A percentile compares a stretch with the other conserved stretches of the same genome.
Evolutionary conservation across 30 jellyfish, hydroid and myxozoan species (phyloP).

Genomic region (Rhopilema esculentum): DNA sequence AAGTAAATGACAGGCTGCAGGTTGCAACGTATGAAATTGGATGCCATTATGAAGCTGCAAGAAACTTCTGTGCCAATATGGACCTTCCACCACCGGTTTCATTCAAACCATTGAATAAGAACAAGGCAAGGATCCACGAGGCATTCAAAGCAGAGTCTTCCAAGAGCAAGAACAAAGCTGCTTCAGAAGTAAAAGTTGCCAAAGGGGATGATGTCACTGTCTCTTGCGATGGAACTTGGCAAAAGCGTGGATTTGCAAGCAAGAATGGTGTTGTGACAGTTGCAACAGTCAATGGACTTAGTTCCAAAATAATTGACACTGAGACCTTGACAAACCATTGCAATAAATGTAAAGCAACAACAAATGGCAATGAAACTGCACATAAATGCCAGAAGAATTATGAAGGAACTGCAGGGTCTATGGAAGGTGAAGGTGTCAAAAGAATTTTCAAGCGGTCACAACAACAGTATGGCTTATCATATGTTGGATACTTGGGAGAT

Average conservation of each 20-base stretch:
- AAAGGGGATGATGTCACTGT: slow-evolving; percentile 33
- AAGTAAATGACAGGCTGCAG: slow-evolving; percentile 50
- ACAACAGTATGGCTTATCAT: not conserved
- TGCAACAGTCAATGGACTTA: slow-evolving; percentile 50
- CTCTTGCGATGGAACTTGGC: slow-evolving; percentile 41
- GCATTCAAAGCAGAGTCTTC: slow-evolving; percentile 29
- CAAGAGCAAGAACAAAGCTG: slow-evolving; percentile 19
- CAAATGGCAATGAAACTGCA: not conserved
- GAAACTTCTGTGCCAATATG: slow-evolving; percentile 25
- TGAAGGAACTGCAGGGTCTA: slow-evolving; percentile 43
- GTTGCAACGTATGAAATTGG: slow-evolving; percentile 31
- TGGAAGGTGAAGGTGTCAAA: slow-evolving; percentile 25
- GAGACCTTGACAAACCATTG: slow-evolving; percentile 44
- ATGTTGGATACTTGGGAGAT: slow-evolving; percentile 22
- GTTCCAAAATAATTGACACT: slow-evolving; percentile 21
- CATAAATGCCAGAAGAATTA: slow-evolving; percentile 8
- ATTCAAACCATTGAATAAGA: slow-evolving; percentile 12
- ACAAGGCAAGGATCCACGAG: slow-evolving; percentile 16
- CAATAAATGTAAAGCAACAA: not conserved
- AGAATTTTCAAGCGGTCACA: slow-evolving; percentile 15
- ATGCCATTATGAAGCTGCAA: slow-evolving; percentile 42
- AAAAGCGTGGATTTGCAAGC: slow-evolving; percentile 44
- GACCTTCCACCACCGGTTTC: slow-evolving; percentile 46
- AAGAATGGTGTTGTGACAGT: slow-evolving; percentile 44
- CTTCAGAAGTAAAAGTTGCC: not conserved